Evolutionary conservation across 2,797 vertebrate genomes (phyloP).

Genomic region (Schizopygopsis pylzovi): DNA sequence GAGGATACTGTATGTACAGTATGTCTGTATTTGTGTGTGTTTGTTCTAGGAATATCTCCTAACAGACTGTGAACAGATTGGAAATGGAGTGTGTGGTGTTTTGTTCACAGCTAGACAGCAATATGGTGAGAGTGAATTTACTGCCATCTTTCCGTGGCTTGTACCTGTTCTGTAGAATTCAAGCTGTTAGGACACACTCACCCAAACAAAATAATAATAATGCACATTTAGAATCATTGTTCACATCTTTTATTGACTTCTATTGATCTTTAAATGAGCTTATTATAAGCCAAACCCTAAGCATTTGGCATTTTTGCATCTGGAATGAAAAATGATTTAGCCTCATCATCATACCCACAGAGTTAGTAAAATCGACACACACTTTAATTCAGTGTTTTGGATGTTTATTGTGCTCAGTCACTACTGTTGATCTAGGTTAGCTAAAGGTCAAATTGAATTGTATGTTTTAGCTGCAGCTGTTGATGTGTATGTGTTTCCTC

Average conservation of each 20-base stretch:
- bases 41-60: background rate
- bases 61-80: constrained; percentile 42
- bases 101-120: constrained; percentile 41
- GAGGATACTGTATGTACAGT: constrained; percentile 14
- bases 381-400: background rate
- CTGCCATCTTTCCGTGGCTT: constrained; percentile 10
- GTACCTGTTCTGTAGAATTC: background rate
- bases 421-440: background rate
- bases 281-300: background rate
- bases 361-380: background rate
- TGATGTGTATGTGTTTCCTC: background rate
- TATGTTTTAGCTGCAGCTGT: background rate
- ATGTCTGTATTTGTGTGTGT: background rate
- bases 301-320: background rate
- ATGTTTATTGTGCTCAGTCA: background rate
- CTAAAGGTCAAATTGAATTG: background rate
- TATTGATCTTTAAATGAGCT: background rate
- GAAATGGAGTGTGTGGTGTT: constrained; percentile 13
- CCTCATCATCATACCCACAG: background rate
- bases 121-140: constrained; percentile 32
- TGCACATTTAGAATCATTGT: background rate
- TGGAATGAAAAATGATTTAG: background rate
- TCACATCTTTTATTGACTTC: background rate
- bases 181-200: background rate
- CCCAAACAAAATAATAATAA: background rate